Evolutionary conservation across 2,797 vertebrate species (phyloP).

Genomic region (Xerus rutilus): DNA sequence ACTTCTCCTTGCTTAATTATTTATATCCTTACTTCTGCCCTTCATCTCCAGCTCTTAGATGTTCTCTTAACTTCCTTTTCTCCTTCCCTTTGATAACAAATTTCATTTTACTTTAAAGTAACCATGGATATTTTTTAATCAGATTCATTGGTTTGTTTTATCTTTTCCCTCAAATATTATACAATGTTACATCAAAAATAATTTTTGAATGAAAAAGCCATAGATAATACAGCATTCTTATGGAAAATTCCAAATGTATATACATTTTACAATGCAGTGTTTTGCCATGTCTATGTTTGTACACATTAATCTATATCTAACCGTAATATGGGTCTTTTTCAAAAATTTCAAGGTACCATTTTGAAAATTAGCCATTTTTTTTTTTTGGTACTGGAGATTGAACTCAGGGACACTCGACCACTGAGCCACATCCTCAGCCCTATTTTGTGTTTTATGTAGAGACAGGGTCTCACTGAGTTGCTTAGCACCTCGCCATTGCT

Average conservation of each 20-base stretch:
- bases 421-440: no score
- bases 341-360: not conserved
- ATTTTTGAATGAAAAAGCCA: not conserved
- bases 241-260: not conserved
- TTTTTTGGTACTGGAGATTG: no score
- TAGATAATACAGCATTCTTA: not conserved
- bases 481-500: no score
- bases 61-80: not conserved
- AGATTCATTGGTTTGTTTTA: constrained; percentile 1
- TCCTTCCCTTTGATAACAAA: constrained; percentile 44
- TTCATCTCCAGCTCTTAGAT: constrained; percentile 26
- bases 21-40: constrained; percentile 61
- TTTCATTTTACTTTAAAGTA: constrained; percentile 25
- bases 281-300: not conserved
- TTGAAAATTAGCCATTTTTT: not conserved
- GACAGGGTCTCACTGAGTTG: no score
- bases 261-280: not conserved
- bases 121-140: not conserved
- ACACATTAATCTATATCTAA: not conserved
- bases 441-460: no score
- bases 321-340: not conserved
- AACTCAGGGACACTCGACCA: no score
- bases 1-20: constrained; percentile 69
- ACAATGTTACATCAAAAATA: not conserved
- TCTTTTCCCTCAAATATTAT: not conserved